Evolutionary conservation across 2,113 vertebrate species (phyloP).

Genomic region (Dicentrarchus labrax): DNA sequence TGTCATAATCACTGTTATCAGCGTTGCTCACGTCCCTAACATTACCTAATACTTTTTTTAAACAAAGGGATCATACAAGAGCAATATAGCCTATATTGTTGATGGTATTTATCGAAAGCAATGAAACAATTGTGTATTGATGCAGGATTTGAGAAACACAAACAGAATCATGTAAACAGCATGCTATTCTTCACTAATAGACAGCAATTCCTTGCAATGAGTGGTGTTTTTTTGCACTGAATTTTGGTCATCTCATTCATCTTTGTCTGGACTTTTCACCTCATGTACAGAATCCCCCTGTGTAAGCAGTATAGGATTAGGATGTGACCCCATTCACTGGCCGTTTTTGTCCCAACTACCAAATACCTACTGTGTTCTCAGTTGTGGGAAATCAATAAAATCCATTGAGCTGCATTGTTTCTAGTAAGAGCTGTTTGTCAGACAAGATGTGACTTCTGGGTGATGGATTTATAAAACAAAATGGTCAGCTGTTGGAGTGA

Average conservation of each 20-base stretch:
- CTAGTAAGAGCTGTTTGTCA: slow-evolving; percentile 60
- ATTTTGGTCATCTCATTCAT: slow-evolving; percentile 25
- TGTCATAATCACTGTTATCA: slow-evolving; percentile 64
- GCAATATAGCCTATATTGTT: not conserved
- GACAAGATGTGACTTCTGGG: slow-evolving; percentile 58
- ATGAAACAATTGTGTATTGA: slow-evolving; percentile 31
- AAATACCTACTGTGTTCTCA: slow-evolving; percentile 57
- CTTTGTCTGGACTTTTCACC: slow-evolving; percentile 12
- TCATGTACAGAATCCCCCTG: slow-evolving; percentile 14
- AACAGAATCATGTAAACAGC: not conserved
- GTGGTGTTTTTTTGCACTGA: not conserved
- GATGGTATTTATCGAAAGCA: slow-evolving; percentile 24
- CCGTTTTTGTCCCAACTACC: slow-evolving; percentile 41
- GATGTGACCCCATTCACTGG: slow-evolving; percentile 55
- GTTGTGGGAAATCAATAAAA: slow-evolving; percentile 72
- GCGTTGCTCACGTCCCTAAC: slow-evolving; percentile 32
- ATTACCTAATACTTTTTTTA: slow-evolving; percentile 34
- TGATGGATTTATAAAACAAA: slow-evolving; percentile 64
- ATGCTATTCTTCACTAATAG: not conserved
- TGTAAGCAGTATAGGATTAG: slow-evolving; percentile 50
- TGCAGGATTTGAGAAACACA: slow-evolving; percentile 3
- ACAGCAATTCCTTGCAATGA: slow-evolving; percentile 1
- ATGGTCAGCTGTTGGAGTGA: slow-evolving; percentile 29
- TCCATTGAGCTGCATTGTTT: slow-evolving; percentile 68
- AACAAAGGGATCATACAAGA: slow-evolving; percentile 42